Percentiles rank a stretch among this genome's conserved stretches.
These are phyloP conservation scores for Potamarius usumacintae DNA, from an alignment of 2,113 vertebrate species.

Conservation along the genomic window DNA sequence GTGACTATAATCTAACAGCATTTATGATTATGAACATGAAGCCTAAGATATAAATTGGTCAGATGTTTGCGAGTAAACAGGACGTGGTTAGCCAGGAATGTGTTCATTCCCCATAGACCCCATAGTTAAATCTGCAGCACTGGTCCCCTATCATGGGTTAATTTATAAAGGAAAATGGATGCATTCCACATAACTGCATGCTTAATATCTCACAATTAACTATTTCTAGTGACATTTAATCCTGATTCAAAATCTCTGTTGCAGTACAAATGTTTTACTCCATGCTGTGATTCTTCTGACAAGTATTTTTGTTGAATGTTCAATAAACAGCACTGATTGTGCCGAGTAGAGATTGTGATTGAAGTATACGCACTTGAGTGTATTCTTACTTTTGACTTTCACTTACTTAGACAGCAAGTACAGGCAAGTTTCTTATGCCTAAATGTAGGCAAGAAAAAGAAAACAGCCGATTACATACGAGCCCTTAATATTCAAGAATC, in stretches of 20 bases:
- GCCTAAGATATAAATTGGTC: conserved; percentile 28
- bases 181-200: not conserved
- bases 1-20: conserved; percentile 14
- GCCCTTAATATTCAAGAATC: not conserved
- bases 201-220: not conserved
- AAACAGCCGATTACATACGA: not conserved
- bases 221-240: not conserved
- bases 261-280: not conserved
- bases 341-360: not conserved
- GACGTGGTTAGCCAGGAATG: not conserved
- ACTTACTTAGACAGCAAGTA: not conserved
- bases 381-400: not conserved
- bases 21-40: conserved; percentile 2
- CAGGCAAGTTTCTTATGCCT: not conserved
- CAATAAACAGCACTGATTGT: not conserved
- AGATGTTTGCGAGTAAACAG: conserved; percentile 11
- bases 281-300: not conserved
- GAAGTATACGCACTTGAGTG: not conserved
- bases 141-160: not conserved
- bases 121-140: not conserved
- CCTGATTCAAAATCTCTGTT: not conserved
- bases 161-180: not conserved
- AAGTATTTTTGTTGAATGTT: conserved; percentile 3
- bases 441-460: not conserved
- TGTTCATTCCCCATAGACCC: not conserved